Base-by-base conservation (phyloP, 2,888 invertebrate species). In the Bugula neritina region DNA sequence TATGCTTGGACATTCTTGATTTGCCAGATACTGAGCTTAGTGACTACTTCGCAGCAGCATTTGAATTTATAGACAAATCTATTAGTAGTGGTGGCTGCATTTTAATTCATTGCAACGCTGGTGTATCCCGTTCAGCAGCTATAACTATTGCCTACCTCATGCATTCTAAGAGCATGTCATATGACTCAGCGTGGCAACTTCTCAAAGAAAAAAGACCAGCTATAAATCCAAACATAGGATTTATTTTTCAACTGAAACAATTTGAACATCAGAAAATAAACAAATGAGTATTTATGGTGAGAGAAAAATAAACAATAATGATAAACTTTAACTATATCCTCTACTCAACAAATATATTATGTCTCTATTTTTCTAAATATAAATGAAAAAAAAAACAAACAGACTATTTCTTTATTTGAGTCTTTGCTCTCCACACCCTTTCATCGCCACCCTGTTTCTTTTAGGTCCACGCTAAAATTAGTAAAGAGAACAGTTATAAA, bases 41-140 rank as follows among this genome's bases (percentile, higher is more conserved):
- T 2, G 75, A 74, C 23, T 75, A 78, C 70, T 83, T 84, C 74
- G 75, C 77, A 0, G 74, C 75, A 17, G 88, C 90, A 77, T 86
- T 90, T 73, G 81, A 85, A 0, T 90, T 90, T 78, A 90, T 94
- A 69, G 86, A 88, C n/a, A 75, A 83, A 54, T 87, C 87, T 27
- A 81, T 88, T 1, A 55, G 69, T n/a, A 77, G 77, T 1, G 81
- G 81, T 31, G 87, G 88, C 34, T 88, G 88, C 80, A 86, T 93
- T 71, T 86, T 93, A 75, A 89, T 95, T 1, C 94, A 95, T 84
- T 95, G 95, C 80, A 95, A 94, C 84, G 94, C 94, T 34, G 95
- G 95, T 0, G 90, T 94, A 0, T 95, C 94, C 0, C 87, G 95
- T 13, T 91, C 94, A 1, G 88, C 93, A 0, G 88, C 90, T 73